phyloP scores from a whole-genome alignment of 2,113 vertebrate genomes.

The Clarias batrachus region DNA sequence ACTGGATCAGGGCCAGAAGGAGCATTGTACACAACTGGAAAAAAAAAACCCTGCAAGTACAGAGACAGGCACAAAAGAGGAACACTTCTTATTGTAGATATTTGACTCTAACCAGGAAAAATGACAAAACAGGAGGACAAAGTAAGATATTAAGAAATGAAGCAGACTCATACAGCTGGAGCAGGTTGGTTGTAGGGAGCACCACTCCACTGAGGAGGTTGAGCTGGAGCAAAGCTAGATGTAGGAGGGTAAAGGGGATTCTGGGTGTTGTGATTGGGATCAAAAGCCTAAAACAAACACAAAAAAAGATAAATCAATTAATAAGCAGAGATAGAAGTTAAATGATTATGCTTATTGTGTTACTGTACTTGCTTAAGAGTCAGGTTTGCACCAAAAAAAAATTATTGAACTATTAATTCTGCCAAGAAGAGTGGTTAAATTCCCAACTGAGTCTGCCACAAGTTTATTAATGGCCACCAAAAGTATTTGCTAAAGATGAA shows the following conservation, averaged over 20 bases:
- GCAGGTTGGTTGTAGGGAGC: constrained; percentile 50
- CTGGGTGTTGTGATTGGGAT: background rate
- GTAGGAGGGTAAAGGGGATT: constrained; percentile 51
- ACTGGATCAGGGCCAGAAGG: constrained; percentile 31
- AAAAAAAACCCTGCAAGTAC: constrained; percentile 57
- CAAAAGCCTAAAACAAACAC: background rate
- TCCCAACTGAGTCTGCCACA: no score
- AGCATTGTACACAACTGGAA: constrained; percentile 56
- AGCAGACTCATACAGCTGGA: constrained; percentile 53
- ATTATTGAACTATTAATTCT: no score
- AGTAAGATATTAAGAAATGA: background rate
- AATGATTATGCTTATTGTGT: no score
- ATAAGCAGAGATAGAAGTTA: no score
- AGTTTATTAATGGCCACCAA: no score
- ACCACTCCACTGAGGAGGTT: constrained; percentile 55
- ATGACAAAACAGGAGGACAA: background rate
- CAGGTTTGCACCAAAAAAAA: no score
- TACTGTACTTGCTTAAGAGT: no score
- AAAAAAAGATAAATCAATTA: background rate
- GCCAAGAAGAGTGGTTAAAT: no score
- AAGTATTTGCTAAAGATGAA: no score
- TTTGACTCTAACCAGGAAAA: no score
- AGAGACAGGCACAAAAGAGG: background rate
- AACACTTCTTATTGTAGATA: background rate
- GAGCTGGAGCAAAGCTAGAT: constrained; percentile 32